Conservation (phyloP, 2,113 vertebrate genomes). For the Willisornis vidua region DNA sequence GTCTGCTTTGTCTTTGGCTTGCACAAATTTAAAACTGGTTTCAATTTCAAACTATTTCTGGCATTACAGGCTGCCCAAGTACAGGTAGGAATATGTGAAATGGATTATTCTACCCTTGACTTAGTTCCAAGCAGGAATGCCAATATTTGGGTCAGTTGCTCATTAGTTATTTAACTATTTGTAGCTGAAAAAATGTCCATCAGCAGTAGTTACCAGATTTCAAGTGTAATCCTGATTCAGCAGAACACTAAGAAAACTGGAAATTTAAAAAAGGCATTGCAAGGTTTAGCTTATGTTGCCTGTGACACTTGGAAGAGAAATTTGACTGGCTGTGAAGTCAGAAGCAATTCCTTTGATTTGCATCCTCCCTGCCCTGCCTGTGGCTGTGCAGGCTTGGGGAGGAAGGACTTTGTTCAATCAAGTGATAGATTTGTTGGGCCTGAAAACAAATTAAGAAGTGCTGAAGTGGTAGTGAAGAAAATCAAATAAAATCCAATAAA, state of each 20-base stretch:
- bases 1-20: not conserved
- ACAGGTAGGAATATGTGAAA: not conserved
- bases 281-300: not conserved
- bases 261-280: not conserved
- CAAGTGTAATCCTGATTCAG: not conserved
- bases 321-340: not conserved
- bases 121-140: not conserved
- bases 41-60: not conserved
- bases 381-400: not conserved
- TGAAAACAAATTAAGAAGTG: not conserved
- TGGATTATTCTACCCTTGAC: not conserved
- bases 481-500: not conserved
- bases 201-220: not conserved
- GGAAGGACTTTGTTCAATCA: not conserved
- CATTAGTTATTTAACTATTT: not conserved
- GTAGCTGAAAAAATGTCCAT: not conserved
- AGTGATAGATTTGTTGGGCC: not conserved
- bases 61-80: not conserved
- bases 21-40: not conserved
- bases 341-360: constrained; percentile 13
- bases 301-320: not conserved
- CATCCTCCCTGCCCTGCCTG: not conserved
- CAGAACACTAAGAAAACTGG: not conserved
- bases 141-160: not conserved
- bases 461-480: not conserved